A percentile compares a stretch with the other conserved stretches of the same genome.
Evolutionary conservation across 2,888 invertebrate species (phyloP).

Genomic region (Coronaproctus castanopsis): DNA sequence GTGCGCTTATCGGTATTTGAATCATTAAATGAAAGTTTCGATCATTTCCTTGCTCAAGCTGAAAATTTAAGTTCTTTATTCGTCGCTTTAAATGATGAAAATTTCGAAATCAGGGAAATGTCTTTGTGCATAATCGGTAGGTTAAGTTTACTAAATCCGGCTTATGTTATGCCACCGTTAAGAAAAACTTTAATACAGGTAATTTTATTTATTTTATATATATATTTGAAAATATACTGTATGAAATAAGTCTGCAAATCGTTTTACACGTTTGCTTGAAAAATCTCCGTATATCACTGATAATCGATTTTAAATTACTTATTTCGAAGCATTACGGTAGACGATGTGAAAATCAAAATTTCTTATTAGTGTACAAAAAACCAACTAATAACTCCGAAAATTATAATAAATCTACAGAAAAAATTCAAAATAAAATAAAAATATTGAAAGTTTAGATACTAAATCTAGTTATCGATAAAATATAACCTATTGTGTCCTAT

Average conservation of each 20-base stretch:
- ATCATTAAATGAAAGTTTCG: conserved; percentile 77
- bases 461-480: too few relatives aligned
- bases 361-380: too few relatives aligned
- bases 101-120: conserved; percentile 83
- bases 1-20: conserved; percentile 82
- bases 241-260: neutral
- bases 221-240: neutral
- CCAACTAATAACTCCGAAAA: too few relatives aligned
- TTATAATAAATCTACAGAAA: too few relatives aligned
- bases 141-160: conserved; percentile 84
- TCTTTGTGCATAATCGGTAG: conserved; percentile 85
- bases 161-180: conserved; percentile 92
- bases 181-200: conserved; percentile 69
- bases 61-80: conserved; percentile 84
- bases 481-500: too few relatives aligned
- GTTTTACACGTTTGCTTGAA: neutral
- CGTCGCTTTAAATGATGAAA: conserved; percentile 90
- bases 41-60: conserved; percentile 85
- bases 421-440: too few relatives aligned
- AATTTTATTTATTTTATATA: neutral
- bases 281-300: neutral
- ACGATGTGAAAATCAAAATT: too few relatives aligned
- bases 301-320: neutral
- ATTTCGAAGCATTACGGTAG: neutral
- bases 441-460: too few relatives aligned